Conservation (phyloP, 2,888 invertebrate species). For the Masnerella sp. region DNA sequence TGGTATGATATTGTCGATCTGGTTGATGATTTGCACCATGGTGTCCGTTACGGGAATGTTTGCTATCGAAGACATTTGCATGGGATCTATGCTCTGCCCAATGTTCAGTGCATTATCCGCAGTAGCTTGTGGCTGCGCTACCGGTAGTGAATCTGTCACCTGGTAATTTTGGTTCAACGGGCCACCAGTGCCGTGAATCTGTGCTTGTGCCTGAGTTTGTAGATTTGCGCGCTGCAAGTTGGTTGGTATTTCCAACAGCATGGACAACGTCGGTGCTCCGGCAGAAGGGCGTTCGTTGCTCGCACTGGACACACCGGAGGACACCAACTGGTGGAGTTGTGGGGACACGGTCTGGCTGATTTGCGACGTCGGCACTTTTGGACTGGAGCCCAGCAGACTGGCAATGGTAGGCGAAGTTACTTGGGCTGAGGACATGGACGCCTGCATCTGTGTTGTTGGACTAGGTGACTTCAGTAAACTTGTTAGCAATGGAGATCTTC, state of each 20-base stretch:
- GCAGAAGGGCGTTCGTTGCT: slow-evolving; percentile 81
- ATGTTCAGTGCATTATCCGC: slow-evolving; percentile 39
- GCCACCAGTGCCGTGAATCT: slow-evolving; percentile 3
- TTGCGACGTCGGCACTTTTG: slow-evolving; percentile 70
- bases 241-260: slow-evolving; percentile 81
- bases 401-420: slow-evolving; percentile 79
- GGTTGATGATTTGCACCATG: slow-evolving; percentile 73
- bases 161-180: neutral
- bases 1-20: slow-evolving; percentile 73
- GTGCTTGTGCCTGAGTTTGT: too few relatives aligned
- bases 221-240: slow-evolving; percentile 72
- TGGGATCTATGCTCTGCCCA: slow-evolving; percentile 39
- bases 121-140: neutral
- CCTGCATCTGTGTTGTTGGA: slow-evolving; percentile 76
- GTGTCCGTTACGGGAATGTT: slow-evolving; percentile 68
- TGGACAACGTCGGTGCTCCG: slow-evolving; percentile 86
- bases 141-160: neutral
- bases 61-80: slow-evolving; percentile 52
- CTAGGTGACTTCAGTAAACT: slow-evolving; percentile 88
- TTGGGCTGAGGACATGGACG: slow-evolving; percentile 74
- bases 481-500: slow-evolving; percentile 84
- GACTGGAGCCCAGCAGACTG: slow-evolving; percentile 78
- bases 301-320: slow-evolving; percentile 75
- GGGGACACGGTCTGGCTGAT: slow-evolving; percentile 74
- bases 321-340: slow-evolving; percentile 79